phyloP scores from a whole-genome alignment of 2,797 vertebrate species.

The Avahi laniger region DNA sequence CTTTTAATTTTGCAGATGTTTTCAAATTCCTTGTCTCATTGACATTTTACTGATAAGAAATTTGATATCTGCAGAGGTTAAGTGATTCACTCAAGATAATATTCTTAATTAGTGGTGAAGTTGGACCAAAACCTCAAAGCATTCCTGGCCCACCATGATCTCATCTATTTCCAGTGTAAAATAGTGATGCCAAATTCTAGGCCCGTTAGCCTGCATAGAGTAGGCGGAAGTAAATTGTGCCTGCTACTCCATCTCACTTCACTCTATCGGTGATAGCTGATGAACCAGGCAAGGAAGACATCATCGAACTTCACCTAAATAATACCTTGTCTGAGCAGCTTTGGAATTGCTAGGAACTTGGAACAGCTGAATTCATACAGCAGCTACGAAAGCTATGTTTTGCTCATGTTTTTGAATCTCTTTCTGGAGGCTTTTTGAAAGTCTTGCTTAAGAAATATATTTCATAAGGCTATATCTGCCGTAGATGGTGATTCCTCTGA shows the following conservation, averaged over 20 bases:
- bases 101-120: slow-evolving; percentile 30
- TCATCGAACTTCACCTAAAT: neutral
- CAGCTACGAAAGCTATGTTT: neutral
- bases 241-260: neutral
- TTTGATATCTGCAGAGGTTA: neutral
- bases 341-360: neutral
- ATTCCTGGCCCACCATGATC: neutral
- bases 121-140: neutral
- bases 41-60: slow-evolving; percentile 19
- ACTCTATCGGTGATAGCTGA: neutral
- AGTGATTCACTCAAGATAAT: neutral
- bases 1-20: neutral
- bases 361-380: neutral
- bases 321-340: neutral
- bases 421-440: neutral
- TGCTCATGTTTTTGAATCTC: neutral
- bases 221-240: neutral
- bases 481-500: neutral
- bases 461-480: neutral
- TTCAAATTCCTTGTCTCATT: neutral
- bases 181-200: neutral
- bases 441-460: neutral
- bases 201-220: neutral
- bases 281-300: neutral
- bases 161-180: neutral